Evolutionary conservation across 2,888 invertebrate species (phyloP), one percentile per base, ranked within the genome.

Genomic region (Diogma glabrata): DNA sequence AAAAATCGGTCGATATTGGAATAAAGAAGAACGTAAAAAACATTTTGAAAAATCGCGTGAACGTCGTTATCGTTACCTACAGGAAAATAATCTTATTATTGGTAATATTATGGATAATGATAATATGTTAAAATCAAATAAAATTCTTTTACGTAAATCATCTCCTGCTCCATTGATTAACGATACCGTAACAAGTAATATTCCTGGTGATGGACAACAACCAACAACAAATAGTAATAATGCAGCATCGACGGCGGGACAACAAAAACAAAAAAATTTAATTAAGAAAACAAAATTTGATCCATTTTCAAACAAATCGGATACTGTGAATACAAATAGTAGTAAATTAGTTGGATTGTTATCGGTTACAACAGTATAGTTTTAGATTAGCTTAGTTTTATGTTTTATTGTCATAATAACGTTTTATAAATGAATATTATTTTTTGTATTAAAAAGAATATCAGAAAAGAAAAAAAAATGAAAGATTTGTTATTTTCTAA

Each of bases 1-100:
- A 54, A 87, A 87, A 73, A 71, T 75, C 14, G 86, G 86, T 6
- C 75, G 83, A 24, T 87, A 84, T 63, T 87, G 86, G 83, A 78
- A 77, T 4, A 79, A 81, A 64, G 85, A 84, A 57, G 86, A 87
- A 57, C 75, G 84, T 3, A 85, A 84, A 60, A 72, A 78, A 40
- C 86, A 87, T 58, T 66, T 85, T 59, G 85, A 85, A 61, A 76
- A 78, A 50, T 79, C 84, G 2, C 73, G 76, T 46, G 82, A 84
- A 61, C 73, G 82, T 40, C 74, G 76, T 49, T 36, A 46, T 19
- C 75, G 75, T 57, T n/a, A n/a, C n/a, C 69, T 73, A 19, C 60
- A 62, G n/a, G 62, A 64, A 55, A 48, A 57, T 54, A 20, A 55
- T 51, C 20, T 43, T 24, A 16, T 24, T 9, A 46, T 7, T 7